A percentile compares a stretch with the other conserved stretches of the same genome.
Conservation (phyloP, 2,113 vertebrate species). For the Greenwoodochromis staneri region DNA sequence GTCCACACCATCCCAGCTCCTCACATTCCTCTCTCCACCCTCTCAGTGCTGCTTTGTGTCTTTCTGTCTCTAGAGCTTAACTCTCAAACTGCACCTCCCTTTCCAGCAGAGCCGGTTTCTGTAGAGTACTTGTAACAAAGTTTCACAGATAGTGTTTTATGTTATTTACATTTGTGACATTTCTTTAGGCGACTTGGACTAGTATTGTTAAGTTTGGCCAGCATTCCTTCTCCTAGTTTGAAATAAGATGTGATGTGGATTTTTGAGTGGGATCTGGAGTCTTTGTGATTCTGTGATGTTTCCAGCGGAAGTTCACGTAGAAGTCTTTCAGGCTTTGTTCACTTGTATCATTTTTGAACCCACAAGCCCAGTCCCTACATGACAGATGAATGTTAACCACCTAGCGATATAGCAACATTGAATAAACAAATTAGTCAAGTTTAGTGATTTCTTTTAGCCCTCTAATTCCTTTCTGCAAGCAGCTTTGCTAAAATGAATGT, state of each 20-base stretch:
- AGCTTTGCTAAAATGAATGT: background rate
- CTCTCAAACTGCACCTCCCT: background rate
- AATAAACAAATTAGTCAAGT: background rate
- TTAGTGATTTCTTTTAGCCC: background rate
- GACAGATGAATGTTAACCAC: background rate
- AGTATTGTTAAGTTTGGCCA: constrained; percentile 11
- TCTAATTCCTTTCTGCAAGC: background rate
- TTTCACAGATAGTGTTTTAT: background rate
- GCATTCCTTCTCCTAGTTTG: background rate
- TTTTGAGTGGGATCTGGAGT: constrained; percentile 12
- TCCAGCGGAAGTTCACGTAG: background rate
- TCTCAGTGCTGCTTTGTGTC: constrained; percentile 12
- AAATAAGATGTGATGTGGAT: constrained; percentile 28
- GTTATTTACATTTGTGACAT: constrained; percentile 35
- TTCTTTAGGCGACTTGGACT: background rate
- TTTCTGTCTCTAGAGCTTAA: background rate
- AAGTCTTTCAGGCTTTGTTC: background rate
- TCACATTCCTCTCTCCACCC: constrained; percentile 44
- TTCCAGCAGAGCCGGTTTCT: background rate
- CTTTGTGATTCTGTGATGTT: background rate
- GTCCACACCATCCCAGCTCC: background rate
- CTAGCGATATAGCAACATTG: background rate
- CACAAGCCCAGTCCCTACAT: background rate
- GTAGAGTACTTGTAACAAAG: background rate
- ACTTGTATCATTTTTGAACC: background rate